These are phyloP conservation scores for Suricata suricatta DNA, from an alignment of 2,113 vertebrate genomes.

Conservation along the genomic window DNA sequence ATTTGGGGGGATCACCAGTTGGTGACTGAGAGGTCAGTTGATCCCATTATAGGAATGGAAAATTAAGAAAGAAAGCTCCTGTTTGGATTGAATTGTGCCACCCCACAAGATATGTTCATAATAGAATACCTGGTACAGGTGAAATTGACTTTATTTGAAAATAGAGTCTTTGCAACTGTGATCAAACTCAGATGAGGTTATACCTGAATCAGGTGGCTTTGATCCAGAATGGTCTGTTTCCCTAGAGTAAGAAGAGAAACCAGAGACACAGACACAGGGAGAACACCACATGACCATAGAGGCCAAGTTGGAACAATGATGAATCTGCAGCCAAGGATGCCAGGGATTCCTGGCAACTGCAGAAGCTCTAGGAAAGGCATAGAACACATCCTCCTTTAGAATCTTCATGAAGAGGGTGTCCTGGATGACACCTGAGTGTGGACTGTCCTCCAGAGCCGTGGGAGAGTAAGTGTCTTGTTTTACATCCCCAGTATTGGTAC, in stretches of 20 bases:
- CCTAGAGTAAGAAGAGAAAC: not conserved
- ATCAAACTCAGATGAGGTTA: not conserved
- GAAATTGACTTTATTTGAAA: not conserved
- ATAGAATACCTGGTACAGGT: not conserved
- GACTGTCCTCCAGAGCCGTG: too few species aligned
- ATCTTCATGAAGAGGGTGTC: not conserved
- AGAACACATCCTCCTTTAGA: not conserved
- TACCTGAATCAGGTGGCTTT: not conserved
- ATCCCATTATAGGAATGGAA: not conserved
- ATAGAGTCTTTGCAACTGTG: not conserved
- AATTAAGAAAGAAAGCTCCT: not conserved
- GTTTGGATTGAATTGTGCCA: not conserved
- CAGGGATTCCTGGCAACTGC: not conserved
- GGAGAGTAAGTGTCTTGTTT: too few species aligned
- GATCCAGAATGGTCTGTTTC: not conserved
- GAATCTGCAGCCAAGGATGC: not conserved
- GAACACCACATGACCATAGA: not conserved
- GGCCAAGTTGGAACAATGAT: not conserved
- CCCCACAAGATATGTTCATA: not conserved
- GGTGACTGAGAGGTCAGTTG: not conserved
- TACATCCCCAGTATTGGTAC: too few species aligned
- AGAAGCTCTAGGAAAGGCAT: not conserved
- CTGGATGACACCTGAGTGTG: not conserved
- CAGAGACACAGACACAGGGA: not conserved
- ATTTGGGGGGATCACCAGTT: too few species aligned